Base-by-base conservation (phyloP, 2,888 invertebrate species). In the Synanthedon tipuliformis region DNA sequence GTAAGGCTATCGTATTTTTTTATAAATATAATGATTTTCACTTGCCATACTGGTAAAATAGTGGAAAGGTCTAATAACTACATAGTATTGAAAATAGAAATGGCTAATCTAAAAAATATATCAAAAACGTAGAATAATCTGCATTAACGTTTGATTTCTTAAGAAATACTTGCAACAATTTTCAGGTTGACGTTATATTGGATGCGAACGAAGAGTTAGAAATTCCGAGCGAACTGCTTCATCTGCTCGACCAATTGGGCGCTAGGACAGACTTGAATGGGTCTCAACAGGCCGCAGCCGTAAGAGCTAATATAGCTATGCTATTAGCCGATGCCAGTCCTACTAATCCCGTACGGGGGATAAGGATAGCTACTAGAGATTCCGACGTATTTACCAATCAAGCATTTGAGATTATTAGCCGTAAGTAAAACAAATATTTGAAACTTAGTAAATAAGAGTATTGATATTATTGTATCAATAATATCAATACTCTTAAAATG, bases 151-250 rank as follows among this genome's bases (percentile, higher is more conserved):
- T 45, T 23, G 41, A 45, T 34, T n/a, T 49, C 48, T 49, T 48
- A 41, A 41, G 41, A 41, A 10, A 41, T 41, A 13, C 12, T 4
- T 12, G 12, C 5, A 4, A 23, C 5, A 12, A 45, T 4, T 65
- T 68, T 1, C 65, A 87, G 87, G 79, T 87, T 5, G 78, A 86
- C 51, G 56, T 56, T 4, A 62, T 86, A 1, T 65, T 87, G 7
- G 66, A 70, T 12, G 58, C 66, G 1, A 62, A 71, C 2, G 61
- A 73, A 1, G 64, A 66, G 0, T 48, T 82, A 1, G 67, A 71
- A 2, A 81, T 87, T 2, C 82, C 86, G 0, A 70, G 79, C 0
- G 54, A 71, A 40, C 58, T 87, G 0, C 71, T 87, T 0, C 77
- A 75, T 15, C 60, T 84, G 40, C 60, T 87, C 1, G 87, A 87